Evolutionary conservation across 1,140 invertebrate genomes (phyloP).

Genomic region (Drosophila trapezifrons): DNA sequence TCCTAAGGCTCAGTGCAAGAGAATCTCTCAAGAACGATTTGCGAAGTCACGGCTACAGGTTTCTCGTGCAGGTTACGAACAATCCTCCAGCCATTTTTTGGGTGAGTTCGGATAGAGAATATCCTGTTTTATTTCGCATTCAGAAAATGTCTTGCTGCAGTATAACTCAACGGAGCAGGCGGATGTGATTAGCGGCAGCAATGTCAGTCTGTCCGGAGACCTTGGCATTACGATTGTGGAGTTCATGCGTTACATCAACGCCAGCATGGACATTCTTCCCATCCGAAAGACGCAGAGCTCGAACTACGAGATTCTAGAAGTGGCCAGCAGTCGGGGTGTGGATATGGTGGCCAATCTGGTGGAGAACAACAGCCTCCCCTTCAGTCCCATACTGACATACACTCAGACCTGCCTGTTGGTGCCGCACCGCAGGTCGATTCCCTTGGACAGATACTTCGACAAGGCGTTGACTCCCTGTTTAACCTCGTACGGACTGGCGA

Average conservation of each 20-base stretch:
- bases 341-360: conserved; percentile 19
- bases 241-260: conserved; percentile 17
- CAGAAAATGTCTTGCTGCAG: conserved; percentile 7
- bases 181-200: neutral
- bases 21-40: fast-evolving
- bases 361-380: neutral
- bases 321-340: neutral
- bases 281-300: neutral
- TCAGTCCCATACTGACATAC: neutral
- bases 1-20: neutral
- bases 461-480: no score
- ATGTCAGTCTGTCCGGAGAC: conserved; percentile 13
- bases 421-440: neutral
- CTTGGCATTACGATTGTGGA: conserved; percentile 7
- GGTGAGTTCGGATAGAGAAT: no score
- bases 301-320: neutral
- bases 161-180: conserved; percentile 15
- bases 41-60: neutral
- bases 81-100: conserved; percentile 3
- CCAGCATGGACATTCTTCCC: conserved; percentile 9
- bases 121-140: no score
- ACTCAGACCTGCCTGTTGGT: conserved; percentile 10
- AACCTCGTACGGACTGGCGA: no score
- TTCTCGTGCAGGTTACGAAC: neutral
- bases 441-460: neutral